phyloP scores from a whole-genome alignment of 2,888 invertebrate species.

The Drepana falcataria region DNA sequence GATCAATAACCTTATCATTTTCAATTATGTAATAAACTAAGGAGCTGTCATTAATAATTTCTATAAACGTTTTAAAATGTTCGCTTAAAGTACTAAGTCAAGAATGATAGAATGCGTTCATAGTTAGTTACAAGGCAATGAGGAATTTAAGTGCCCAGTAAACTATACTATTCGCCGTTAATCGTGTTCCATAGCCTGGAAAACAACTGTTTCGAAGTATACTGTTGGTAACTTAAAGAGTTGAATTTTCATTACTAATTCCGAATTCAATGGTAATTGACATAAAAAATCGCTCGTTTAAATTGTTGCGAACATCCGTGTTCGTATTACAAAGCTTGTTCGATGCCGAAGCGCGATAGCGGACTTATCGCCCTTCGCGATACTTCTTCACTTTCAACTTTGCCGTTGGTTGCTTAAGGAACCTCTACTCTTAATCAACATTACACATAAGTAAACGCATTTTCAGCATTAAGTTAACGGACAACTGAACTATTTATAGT shows the following conservation, averaged over 20 bases:
- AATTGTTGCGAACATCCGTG: conserved; percentile 45
- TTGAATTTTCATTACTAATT: conserved; percentile 19
- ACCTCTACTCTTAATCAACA: too few relatives aligned
- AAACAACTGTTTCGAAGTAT: neutral
- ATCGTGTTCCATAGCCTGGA: neutral
- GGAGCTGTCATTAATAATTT: neutral
- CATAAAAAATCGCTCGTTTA: conserved; percentile 42
- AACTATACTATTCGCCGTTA: neutral
- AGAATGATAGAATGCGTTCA: neutral
- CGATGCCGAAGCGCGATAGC: conserved; percentile 39
- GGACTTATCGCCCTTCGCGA: conserved; percentile 30
- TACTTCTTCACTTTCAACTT: conserved; percentile 1
- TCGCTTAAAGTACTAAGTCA: neutral
- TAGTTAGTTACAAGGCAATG: neutral
- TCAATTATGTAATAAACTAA: neutral
- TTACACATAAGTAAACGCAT: too few relatives aligned
- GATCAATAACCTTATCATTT: too few relatives aligned
- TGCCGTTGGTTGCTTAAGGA: neutral
- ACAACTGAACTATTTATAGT: too few relatives aligned
- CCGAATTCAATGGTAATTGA: conserved; percentile 42
- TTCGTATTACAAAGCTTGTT: conserved; percentile 37
- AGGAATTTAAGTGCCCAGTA: neutral
- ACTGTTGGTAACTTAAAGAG: neutral
- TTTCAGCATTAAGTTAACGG: too few relatives aligned
- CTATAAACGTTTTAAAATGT: neutral